These are phyloP conservation scores for Hucho hucho DNA, from an alignment of 2,113 vertebrate species.

Conservation along the genomic window DNA sequence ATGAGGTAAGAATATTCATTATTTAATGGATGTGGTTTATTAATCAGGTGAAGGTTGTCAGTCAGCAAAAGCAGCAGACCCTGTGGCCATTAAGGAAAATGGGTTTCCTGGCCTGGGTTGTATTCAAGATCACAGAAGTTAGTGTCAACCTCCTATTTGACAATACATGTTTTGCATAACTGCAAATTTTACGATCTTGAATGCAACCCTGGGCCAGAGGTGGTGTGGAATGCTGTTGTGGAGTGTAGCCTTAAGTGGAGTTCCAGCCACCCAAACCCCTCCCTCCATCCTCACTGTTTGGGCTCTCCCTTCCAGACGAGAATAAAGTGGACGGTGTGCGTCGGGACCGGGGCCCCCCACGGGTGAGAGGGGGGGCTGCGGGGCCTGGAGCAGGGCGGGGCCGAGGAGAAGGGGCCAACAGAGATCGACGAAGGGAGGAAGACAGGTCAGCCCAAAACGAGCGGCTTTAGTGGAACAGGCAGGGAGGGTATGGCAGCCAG, in stretches of 20 bases:
- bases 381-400: conserved; percentile 74
- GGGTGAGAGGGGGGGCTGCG: conserved; percentile 70
- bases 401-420: conserved; percentile 79
- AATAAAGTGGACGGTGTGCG: conserved; percentile 78
- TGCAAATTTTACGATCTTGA: conserved; percentile 24
- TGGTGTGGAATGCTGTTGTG: conserved; percentile 33
- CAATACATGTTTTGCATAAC: conserved; percentile 8
- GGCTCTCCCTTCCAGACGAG: conserved; percentile 80
- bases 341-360: conserved; percentile 69
- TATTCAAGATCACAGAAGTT: conserved; percentile 5
- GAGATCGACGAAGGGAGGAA: conserved; percentile 83
- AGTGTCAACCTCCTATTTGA: conserved; percentile 27
- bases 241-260: no score
- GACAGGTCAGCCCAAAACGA: conserved; percentile 77
- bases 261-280: conserved; percentile 1
- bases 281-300: conserved; percentile 53
- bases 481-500: neutral
- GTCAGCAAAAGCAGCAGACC: neutral
- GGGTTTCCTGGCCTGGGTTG: conserved; percentile 8
- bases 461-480: conserved; percentile 15
- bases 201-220: conserved; percentile 23
- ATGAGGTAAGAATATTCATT: neutral
- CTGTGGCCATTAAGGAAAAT: neutral
- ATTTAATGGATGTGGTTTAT: neutral
- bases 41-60: neutral